Evolutionary conservation across 2,113 vertebrate species (phyloP).

Genomic region (Sarotherodon lohbergeri): DNA sequence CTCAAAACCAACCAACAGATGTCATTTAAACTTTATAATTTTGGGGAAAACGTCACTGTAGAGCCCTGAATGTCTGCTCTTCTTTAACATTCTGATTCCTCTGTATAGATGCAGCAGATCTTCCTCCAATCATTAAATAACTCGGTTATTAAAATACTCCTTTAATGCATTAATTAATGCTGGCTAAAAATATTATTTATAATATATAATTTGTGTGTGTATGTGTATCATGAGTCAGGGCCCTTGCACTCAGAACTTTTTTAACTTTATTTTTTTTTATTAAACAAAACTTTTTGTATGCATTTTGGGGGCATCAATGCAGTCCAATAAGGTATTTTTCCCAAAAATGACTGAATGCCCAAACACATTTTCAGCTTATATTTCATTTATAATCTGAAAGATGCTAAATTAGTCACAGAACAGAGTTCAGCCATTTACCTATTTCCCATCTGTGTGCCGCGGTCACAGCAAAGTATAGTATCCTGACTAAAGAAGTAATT

Average conservation of each 20-base stretch:
- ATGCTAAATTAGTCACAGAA: background rate
- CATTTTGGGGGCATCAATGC: background rate
- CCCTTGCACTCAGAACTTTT: background rate
- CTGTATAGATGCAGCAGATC: background rate
- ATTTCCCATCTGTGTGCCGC: background rate
- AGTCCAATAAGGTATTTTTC: background rate
- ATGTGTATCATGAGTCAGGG: background rate
- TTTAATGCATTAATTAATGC: background rate
- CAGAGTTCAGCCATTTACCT: background rate
- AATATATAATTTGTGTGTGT: background rate
- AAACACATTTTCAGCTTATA: background rate
- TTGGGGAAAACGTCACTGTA: background rate
- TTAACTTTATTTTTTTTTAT: background rate
- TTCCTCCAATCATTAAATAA: background rate
- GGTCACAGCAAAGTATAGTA: background rate
- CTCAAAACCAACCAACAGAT: background rate
- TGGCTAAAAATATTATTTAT: background rate
- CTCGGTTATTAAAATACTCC: background rate
- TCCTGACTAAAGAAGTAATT: background rate
- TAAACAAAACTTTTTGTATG: background rate
- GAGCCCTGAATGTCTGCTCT: constrained; percentile 15
- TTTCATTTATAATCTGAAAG: background rate
- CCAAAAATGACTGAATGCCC: background rate
- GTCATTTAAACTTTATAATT: background rate
- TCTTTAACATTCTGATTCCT: background rate